phyloP scores from a whole-genome alignment of 2,888 invertebrate species.

The Caenorhabditis sp. region DNA sequence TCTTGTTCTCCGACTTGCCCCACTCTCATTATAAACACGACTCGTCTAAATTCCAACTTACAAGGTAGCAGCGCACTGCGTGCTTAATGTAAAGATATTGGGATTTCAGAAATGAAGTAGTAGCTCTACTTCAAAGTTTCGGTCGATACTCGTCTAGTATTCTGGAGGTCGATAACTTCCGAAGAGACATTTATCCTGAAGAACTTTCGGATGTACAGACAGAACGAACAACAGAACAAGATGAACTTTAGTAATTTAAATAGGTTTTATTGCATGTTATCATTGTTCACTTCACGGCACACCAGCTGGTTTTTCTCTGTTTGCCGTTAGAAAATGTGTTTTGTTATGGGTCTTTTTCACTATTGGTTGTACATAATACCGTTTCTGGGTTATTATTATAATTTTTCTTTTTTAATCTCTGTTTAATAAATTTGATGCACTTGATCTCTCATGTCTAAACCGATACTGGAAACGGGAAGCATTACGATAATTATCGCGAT shows the following conservation, averaged over 20 bases:
- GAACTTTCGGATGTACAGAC: background rate
- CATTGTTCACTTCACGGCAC: background rate
- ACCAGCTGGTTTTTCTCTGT: background rate
- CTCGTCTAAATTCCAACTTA: conserved; percentile 69
- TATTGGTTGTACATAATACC: conserved; percentile 19
- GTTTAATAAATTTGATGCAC: no score
- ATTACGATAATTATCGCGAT: no score
- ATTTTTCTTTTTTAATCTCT: no score
- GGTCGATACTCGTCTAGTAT: conserved; percentile 78
- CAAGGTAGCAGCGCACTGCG: conserved; percentile 62
- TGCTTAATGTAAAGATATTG: background rate
- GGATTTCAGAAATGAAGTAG: conserved; percentile 77
- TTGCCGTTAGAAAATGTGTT: background rate
- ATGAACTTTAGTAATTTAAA: background rate
- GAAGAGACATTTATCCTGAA: conserved; percentile 66
- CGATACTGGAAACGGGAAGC: no score
- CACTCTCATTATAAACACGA: conserved; percentile 58
- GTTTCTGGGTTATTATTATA: background rate
- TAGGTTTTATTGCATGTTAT: background rate
- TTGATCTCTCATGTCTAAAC: no score
- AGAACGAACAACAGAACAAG: background rate
- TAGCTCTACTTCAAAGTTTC: conserved; percentile 78
- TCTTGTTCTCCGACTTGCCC: conserved; percentile 89
- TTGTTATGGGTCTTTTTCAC: conserved; percentile 24
- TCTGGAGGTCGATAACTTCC: conserved; percentile 75